phyloP scores from a whole-genome alignment of 1,140 invertebrate species.

The Acarapis woodi region DNA sequence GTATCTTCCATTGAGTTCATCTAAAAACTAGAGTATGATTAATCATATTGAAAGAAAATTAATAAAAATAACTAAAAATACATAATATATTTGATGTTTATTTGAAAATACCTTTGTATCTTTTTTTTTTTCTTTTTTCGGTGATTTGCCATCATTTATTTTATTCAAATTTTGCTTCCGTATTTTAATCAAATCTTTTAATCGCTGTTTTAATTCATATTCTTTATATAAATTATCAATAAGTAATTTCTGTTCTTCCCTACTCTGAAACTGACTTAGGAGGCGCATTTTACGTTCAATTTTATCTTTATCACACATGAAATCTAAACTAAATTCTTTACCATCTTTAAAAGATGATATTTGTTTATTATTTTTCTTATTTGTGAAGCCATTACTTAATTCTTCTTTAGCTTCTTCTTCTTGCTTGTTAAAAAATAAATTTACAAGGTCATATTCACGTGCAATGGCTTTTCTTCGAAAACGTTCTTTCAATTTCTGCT shows the following conservation, averaged over 20 bases:
- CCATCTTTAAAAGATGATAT: not conserved
- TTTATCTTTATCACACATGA: too few species aligned
- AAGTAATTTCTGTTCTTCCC: too few species aligned
- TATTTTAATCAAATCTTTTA: not conserved
- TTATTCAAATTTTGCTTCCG: too few species aligned
- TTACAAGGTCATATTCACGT: conserved; percentile 7
- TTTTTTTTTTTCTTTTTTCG: too few species aligned
- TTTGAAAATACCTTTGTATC: too few species aligned
- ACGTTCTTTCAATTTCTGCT: conserved; percentile 14
- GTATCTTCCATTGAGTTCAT: not conserved
- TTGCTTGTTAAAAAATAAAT: conserved; percentile 20
- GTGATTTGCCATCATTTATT: too few species aligned
- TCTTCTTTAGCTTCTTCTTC: not conserved
- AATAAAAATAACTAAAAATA: not conserved
- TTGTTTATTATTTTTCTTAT: conserved; percentile 6
- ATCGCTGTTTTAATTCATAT: not conserved
- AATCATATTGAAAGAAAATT: not conserved
- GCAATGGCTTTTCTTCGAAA: conserved; percentile 26
- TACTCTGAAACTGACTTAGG: not conserved
- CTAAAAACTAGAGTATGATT: conserved; percentile 1
- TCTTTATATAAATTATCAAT: too few species aligned
- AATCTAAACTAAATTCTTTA: not conserved
- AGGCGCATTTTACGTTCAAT: not conserved
- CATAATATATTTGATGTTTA: too few species aligned
- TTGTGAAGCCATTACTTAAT: not conserved